Evolutionary conservation across 2,797 vertebrate species (phyloP), one percentile per base, ranked within the genome.

Genomic region (Channallabes apus): DNA sequence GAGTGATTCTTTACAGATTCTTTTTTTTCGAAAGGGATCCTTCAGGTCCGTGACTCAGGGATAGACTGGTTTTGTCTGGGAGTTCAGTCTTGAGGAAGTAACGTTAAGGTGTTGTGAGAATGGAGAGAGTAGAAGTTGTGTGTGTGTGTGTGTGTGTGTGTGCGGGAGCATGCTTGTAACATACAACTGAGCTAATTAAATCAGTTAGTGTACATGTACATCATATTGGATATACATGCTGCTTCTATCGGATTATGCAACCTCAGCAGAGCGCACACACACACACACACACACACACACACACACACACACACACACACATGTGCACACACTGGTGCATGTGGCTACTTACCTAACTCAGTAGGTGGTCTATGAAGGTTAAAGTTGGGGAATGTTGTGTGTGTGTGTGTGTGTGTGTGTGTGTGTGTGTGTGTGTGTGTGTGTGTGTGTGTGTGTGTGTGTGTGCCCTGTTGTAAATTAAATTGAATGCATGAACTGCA

Each of bases 51-150:
- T n/a, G 56, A 90, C 88, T 88, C 64, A 8, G 80, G 27, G 29
- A 85, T 90, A 69, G 90, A 91, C 86, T 88, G 27, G 20, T 54
- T 77, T 18, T 68, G 85, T 86, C 84, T 86, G 51, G 51, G 62
- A 77, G 61, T 41, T n/a, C 15, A 35, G 67, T 29, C 80, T 58
- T 59, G 65, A 86, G 85, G 65, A 80, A 72, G 73, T 79, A 67
- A 51, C 65, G 78, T 86, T 79, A 80, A 83, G 58, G 79, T 80
- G 76, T 76, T 82, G 68, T 46, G 32, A 76, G 80, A 58, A 29
- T 29, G 2, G 4, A n/a, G 68, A 82, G 32, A 61, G 17, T 51
- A 68, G 51, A 54, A 14, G 17, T 73, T 12, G 41, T 46, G 54
- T 71, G 65, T 68, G 29, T 5, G 86, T 83, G 71, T 80, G 65